Percentiles rank a stretch among this genome's conserved stretches.
These are phyloP conservation scores for Cynaeus angustus DNA, from an alignment of 2,888 invertebrate species.

Conservation along the genomic window DNA sequence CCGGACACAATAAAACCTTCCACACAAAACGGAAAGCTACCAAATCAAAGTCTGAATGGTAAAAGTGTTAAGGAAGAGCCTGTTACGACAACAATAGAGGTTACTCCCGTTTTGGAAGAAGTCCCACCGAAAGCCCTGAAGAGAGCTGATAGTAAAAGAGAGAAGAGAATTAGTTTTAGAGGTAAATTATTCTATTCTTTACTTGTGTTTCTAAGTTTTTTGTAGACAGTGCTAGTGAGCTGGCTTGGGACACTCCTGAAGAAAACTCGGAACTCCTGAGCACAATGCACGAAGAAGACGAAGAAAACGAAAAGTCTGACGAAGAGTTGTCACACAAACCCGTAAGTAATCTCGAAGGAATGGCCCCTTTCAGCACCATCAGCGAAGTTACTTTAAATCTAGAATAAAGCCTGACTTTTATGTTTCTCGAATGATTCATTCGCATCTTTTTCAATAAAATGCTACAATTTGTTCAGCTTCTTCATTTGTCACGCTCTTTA, in stretches of 20 bases:
- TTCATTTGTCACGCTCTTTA: background rate
- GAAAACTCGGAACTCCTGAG: slow-evolving; percentile 71
- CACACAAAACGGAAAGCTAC: slow-evolving; percentile 67
- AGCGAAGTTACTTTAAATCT: slow-evolving; percentile 71
- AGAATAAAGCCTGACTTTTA: background rate
- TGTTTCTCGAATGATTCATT: background rate
- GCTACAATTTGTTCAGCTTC: background rate
- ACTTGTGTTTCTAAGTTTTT: background rate
- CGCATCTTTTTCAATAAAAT: background rate
- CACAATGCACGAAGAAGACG: slow-evolving; percentile 67
- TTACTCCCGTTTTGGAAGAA: slow-evolving; percentile 54
- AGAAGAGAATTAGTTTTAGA: slow-evolving; percentile 75
- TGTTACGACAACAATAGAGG: slow-evolving; percentile 38
- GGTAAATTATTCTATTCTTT: slow-evolving; percentile 68
- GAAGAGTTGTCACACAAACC: slow-evolving; percentile 60
- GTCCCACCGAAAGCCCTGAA: slow-evolving; percentile 58
- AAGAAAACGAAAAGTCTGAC: slow-evolving; percentile 60
- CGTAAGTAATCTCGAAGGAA: slow-evolving; percentile 72
- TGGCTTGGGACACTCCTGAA: slow-evolving; percentile 75
- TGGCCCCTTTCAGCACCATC: slow-evolving; percentile 74
- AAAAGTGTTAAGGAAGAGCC: slow-evolving; percentile 50
- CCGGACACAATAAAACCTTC: slow-evolving; percentile 41
- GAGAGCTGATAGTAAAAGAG: slow-evolving; percentile 66
- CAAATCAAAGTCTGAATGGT: slow-evolving; percentile 61
- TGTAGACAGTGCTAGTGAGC: slow-evolving; percentile 73